Evolutionary conservation across 2,113 vertebrate species (phyloP), one percentile per base, ranked within the genome.

Genomic region (Phyllopteryx taeniolatus): DNA sequence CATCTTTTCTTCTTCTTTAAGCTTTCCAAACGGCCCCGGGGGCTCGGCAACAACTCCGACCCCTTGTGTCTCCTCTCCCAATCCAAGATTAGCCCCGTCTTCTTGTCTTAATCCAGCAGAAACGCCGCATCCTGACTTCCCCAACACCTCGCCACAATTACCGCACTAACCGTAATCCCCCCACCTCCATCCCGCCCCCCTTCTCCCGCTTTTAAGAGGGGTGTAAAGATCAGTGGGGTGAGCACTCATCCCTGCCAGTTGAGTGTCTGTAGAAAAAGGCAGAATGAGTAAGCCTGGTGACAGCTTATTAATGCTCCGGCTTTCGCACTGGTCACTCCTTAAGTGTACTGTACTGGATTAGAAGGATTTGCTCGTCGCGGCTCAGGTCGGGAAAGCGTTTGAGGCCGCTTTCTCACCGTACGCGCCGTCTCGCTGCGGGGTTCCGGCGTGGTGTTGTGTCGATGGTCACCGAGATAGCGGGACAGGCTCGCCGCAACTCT

Each of bases 71-170:
- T 89, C 86, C 85, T 86, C 87, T 90, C 90, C 87, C 91, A 92
- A 92, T 91, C 91, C 91, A 87, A 90, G 92, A 93, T 92, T 92
- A 92, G 92, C 89, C 59, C 89, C 85, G 85, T 88, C 90, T 88
- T 88, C 90, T 93, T 92, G 90, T 92, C 91, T 92, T 93, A 93
- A 94, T 94, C 93, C 93, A 92, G 86, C 90, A 88, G 90, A 91
- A 93, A 93, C 85, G 90, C 89, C 71, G 88, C 92, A 92, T 92
- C 91, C 88, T 86, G 90, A 91, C 91, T 93, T 61, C 59, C 27
- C 90, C 83, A 90, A 89, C 90, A 93, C 91, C 90, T 92, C 91
- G 89, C 90, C 85, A 92, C 92, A 93, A 93, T 93, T 93, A 93
- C 88, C 81, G 87, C 88, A 86, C 84, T 87, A 17, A 61, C 90